Base-by-base conservation (phyloP, 2,888 invertebrate genomes). In the Philopedon plagiatum region DNA sequence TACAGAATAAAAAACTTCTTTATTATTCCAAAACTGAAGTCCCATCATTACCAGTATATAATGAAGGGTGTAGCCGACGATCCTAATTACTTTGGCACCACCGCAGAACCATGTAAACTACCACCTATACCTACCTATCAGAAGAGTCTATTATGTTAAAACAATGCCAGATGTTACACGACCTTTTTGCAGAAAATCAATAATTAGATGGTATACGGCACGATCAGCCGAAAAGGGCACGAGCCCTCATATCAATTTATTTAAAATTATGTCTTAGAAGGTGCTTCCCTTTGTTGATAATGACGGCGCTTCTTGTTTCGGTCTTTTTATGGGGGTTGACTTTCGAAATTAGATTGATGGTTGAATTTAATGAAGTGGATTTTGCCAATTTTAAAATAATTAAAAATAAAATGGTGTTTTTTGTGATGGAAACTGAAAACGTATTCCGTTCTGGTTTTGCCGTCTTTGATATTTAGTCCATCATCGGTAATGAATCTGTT, bases 111-210 rank as follows among this genome's bases (percentile, higher is more conserved):
- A 41, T 44, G 60, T 60, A 60, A 15, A 46, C 29, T 44, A 60
- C 41, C 60, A 60, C 44, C 44, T 41, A 58, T 44, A 60, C 44
- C 44, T 41, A 58, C 32, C 44, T 15, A 62, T 19, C 32, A 37
- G 29, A 26, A 23, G 29, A 77, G 71, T 68, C 73, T 75, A 76
- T 78, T 76, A 76, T 62, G 57, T 63, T 72, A 76, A 79, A 80
- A 80, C 80, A 79, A 81, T 78, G 77, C 80, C 81, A 81, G 80
- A 81, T 81, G 81, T 77, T 78, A 69, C 64, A 63, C 73, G 77
- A 67, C 66, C 65, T 76, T 74, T 77, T 76, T 75, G 77, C 72
- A 77, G 77, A 80, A 78, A 80, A 81, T 81, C 78, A 80, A 80
- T 81, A 81, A 81, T 81, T 81, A 81, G 76, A 78, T 57, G 64